phyloP scores from a whole-genome alignment of 2,888 invertebrate genomes.

The Automeris io region DNA sequence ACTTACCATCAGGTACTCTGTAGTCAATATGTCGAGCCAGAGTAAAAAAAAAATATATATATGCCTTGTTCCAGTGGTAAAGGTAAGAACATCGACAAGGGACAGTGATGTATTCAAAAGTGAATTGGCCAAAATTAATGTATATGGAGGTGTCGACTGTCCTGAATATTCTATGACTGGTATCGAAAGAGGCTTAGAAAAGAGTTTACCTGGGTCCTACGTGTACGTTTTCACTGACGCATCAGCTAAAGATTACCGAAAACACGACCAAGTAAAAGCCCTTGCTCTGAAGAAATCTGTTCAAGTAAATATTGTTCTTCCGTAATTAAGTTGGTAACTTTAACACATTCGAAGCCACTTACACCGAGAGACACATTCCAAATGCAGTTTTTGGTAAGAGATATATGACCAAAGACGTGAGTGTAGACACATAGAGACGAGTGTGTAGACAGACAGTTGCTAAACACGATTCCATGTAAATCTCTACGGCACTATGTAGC shows the following conservation, averaged over 20 bases:
- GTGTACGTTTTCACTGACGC: constrained; percentile 60
- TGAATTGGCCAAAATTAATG: constrained; percentile 20
- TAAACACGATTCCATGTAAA: no score
- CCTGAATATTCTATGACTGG: constrained; percentile 47
- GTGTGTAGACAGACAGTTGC: no score
- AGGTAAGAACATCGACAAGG: constrained; percentile 25
- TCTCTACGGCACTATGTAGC: no score
- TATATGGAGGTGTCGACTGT: constrained; percentile 37
- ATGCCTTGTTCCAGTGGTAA: constrained; percentile 26
- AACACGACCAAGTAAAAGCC: constrained; percentile 28
- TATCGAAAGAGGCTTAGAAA: constrained; percentile 34
- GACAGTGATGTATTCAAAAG: constrained; percentile 28
- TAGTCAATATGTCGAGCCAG: no score
- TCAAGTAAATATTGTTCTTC: constrained; percentile 43
- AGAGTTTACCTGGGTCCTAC: constrained; percentile 38
- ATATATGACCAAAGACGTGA: no score
- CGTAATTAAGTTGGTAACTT: neutral
- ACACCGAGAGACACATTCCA: no score
- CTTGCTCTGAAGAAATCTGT: constrained; percentile 34
- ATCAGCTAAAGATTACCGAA: constrained; percentile 32
- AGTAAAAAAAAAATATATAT: no score
- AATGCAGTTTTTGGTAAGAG: no score
- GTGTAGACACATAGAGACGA: no score
- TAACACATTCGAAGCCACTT: no score
- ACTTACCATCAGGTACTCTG: no score